phyloP scores from a whole-genome alignment of 2,888 invertebrate species.

The Perithous albicinctus region DNA sequence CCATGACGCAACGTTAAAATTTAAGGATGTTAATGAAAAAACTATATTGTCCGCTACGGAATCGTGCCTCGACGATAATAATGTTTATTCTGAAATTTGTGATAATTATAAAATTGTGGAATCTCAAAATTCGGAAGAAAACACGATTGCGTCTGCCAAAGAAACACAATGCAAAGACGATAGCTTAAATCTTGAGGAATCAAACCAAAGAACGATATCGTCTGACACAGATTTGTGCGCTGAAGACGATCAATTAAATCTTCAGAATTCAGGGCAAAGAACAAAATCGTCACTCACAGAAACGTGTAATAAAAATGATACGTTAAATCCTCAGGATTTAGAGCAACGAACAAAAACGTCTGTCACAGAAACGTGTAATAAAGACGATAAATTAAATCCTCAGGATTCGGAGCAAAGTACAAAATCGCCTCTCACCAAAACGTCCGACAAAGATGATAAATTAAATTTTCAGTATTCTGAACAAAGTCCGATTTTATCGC shows the following conservation, averaged over 20 bases:
- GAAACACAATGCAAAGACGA: not conserved
- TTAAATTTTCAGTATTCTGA: not conserved
- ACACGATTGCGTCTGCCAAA: not conserved
- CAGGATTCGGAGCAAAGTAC: not conserved
- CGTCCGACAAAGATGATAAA: not conserved
- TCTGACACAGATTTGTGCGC: no score
- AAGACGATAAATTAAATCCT: not conserved
- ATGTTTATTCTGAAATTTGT: not conserved
- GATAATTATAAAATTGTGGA: not conserved
- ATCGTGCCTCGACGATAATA: not conserved
- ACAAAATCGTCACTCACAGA: no score
- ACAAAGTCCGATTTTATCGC: not conserved
- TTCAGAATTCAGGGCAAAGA: no score
- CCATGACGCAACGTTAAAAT: not conserved
- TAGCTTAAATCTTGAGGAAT: not conserved
- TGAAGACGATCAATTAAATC: no score
- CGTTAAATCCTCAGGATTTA: not conserved
- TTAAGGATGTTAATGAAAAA: not conserved
- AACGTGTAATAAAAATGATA: no score
- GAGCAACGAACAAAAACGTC: not conserved
- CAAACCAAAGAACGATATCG: not conserved
- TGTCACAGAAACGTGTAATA: not conserved
- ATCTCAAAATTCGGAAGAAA: not conserved
- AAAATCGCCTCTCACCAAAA: not conserved
- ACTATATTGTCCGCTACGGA: not conserved